A percentile compares a stretch with the other conserved stretches of the same genome.
Evolutionary conservation across 1,140 invertebrate genomes (phyloP).

Genomic region (Episyrphus balteatus): DNA sequence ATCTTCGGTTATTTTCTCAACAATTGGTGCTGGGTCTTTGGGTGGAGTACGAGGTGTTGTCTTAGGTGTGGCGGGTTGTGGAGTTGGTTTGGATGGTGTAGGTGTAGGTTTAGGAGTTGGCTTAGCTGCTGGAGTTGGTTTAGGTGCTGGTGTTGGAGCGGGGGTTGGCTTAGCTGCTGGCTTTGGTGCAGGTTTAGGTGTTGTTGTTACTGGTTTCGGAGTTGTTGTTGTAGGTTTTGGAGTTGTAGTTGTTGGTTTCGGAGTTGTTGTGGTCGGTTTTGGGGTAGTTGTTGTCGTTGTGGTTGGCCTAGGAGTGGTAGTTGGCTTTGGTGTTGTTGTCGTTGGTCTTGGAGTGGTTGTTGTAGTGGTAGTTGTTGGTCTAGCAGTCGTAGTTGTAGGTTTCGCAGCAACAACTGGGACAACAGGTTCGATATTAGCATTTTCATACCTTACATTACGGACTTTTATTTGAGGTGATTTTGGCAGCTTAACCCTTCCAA

Average conservation of each 20-base stretch:
- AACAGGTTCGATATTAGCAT: slow-evolving; percentile 23
- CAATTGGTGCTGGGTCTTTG: slow-evolving; percentile 39
- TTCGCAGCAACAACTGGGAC: slow-evolving; percentile 2
- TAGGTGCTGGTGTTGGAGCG: slow-evolving; percentile 6
- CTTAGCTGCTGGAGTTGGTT: slow-evolving; percentile 8
- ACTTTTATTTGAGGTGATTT: slow-evolving; percentile 38
- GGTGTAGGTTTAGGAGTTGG: slow-evolving; percentile 8
- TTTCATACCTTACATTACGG: slow-evolving; percentile 29
- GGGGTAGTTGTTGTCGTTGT: slow-evolving; percentile 12
- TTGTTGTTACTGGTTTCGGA: slow-evolving; percentile 6
- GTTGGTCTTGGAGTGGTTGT: slow-evolving; percentile 13
- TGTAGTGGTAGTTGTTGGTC: slow-evolving; percentile 7
- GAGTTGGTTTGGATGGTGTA: slow-evolving; percentile 6
- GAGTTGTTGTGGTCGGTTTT: slow-evolving; percentile 15
- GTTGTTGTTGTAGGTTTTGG: slow-evolving; percentile 12
- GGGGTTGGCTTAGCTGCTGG: slow-evolving; percentile 13
- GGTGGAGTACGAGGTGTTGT: slow-evolving; percentile 22
- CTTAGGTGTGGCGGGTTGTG: background rate
- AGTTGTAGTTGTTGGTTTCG: slow-evolving; percentile 13
- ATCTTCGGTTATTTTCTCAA: slow-evolving; percentile 42
- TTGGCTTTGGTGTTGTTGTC: slow-evolving; percentile 14
- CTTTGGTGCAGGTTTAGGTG: slow-evolving; percentile 10
- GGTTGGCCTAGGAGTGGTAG: slow-evolving; percentile 13
- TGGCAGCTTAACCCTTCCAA: slow-evolving; percentile 48
- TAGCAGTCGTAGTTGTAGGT: slow-evolving; percentile 11